Conservation (phyloP, 2,113 vertebrate species). For the Alethe castanea region DNA sequence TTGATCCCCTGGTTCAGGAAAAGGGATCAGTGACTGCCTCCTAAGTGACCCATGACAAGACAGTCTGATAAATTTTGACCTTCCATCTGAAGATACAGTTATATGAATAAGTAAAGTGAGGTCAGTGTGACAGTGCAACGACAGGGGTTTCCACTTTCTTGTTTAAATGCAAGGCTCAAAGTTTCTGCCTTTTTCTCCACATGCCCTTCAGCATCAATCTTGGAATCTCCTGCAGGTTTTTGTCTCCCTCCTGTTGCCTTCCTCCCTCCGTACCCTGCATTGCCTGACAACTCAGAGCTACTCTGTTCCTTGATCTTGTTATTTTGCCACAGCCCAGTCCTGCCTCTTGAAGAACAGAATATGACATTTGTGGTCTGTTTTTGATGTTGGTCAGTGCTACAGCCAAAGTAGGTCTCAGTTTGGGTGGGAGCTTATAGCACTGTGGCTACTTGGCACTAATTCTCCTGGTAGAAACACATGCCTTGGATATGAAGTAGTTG, state of each 20-base stretch:
- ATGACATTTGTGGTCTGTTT: neutral
- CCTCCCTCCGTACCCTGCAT: neutral
- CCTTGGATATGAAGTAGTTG: neutral
- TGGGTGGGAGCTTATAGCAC: neutral
- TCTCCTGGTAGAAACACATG: neutral
- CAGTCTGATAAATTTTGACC: neutral
- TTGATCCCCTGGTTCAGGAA: neutral
- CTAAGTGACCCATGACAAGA: neutral
- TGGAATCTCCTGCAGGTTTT: neutral
- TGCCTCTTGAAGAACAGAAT: neutral
- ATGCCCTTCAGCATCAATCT: neutral
- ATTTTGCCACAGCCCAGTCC: neutral
- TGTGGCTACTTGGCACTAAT: neutral
- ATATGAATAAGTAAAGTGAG: neutral
- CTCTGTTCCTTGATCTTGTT: neutral
- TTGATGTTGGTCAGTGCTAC: neutral
- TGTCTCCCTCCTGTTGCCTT: rapidly evolving
- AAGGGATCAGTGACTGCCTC: neutral
- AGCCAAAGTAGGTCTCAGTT: neutral
- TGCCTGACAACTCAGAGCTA: neutral
- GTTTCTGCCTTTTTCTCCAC: neutral
- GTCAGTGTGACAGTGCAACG: neutral
- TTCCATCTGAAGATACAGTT: neutral
- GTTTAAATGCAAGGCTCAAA: neutral
- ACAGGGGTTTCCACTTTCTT: neutral